These are phyloP conservation scores for Nephila pilipes DNA, from an alignment of 1,140 invertebrate genomes.

Conservation along the genomic window DNA sequence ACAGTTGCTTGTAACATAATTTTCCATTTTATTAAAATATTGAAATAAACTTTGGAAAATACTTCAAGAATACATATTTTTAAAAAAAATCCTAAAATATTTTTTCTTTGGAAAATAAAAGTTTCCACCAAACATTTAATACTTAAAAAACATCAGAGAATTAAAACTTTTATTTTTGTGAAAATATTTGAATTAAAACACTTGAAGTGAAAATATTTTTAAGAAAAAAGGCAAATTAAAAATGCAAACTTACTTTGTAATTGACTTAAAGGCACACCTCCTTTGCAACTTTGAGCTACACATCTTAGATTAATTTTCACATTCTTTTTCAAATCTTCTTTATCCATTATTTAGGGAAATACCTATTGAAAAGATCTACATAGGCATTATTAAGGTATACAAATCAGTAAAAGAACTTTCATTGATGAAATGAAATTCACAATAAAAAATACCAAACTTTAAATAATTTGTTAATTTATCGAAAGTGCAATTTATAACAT, in stretches of 20 bases:
- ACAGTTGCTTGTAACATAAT: too few relatives aligned
- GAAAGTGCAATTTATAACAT: too few relatives aligned
- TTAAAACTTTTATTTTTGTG: not conserved
- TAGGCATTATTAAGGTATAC: not conserved
- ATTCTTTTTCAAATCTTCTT: conserved; percentile 29
- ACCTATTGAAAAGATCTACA: not conserved
- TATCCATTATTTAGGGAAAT: not conserved
- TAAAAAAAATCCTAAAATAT: not conserved
- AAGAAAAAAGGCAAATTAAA: not conserved
- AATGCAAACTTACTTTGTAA: conserved; percentile 11
- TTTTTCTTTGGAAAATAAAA: not conserved
- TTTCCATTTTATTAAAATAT: too few relatives aligned
- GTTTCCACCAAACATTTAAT: not conserved
- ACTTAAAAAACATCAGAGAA: too few relatives aligned
- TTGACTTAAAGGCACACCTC: conserved; percentile 27
- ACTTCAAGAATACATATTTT: too few relatives aligned
- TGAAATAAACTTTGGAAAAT: too few relatives aligned
- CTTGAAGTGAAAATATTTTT: not conserved
- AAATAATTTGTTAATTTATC: too few relatives aligned
- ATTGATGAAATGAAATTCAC: too few relatives aligned
- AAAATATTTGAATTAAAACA: not conserved
- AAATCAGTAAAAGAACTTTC: too few relatives aligned
- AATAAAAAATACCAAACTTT: too few relatives aligned
- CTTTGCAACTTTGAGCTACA: conserved; percentile 45
- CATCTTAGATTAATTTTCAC: not conserved